These are phyloP conservation scores for Leptatherina wallacei DNA, from an alignment of 2,797 vertebrate species.

Conservation along the genomic window DNA sequence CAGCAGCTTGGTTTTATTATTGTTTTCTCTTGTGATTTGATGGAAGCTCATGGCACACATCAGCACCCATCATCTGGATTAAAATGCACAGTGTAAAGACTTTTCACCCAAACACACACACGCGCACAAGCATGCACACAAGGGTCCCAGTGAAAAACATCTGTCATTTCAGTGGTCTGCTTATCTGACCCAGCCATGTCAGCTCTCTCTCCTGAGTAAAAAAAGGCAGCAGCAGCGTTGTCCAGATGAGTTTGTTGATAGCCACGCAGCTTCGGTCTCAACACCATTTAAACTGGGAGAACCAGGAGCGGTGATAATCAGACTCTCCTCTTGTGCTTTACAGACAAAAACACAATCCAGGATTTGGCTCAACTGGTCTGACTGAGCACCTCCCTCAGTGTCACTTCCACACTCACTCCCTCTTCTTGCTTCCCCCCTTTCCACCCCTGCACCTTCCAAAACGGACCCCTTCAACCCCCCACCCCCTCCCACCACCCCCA, in stretches of 20 bases:
- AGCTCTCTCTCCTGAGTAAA: constrained; percentile 42
- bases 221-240: constrained; percentile 55
- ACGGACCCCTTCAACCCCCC: constrained; percentile 14
- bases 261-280: constrained; percentile 25
- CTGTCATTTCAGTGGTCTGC: constrained; percentile 62
- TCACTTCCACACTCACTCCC: constrained; percentile 9
- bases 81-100: constrained; percentile 54
- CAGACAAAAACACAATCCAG: constrained; percentile 57
- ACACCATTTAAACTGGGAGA: constrained; percentile 75
- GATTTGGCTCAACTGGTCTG: constrained; percentile 30
- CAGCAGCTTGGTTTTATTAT: constrained; percentile 31
- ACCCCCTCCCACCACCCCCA: neutral
- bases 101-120: constrained; percentile 44
- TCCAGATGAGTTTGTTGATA: constrained; percentile 66
- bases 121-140: constrained; percentile 28
- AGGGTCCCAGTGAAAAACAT: constrained; percentile 51
- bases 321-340: constrained; percentile 61
- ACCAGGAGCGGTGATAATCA: constrained; percentile 61
- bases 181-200: constrained; percentile 77
- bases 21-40: constrained; percentile 46
- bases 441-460: constrained; percentile 37
- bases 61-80: constrained; percentile 68
- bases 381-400: constrained; percentile 30
- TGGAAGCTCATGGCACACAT: constrained; percentile 45
- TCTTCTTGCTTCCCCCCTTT: neutral